Percentiles rank a stretch among this genome's conserved stretches.
These are phyloP conservation scores for Geotrypetes seraphini DNA, from an alignment of 2,797 vertebrate genomes.

Conservation along the genomic window DNA sequence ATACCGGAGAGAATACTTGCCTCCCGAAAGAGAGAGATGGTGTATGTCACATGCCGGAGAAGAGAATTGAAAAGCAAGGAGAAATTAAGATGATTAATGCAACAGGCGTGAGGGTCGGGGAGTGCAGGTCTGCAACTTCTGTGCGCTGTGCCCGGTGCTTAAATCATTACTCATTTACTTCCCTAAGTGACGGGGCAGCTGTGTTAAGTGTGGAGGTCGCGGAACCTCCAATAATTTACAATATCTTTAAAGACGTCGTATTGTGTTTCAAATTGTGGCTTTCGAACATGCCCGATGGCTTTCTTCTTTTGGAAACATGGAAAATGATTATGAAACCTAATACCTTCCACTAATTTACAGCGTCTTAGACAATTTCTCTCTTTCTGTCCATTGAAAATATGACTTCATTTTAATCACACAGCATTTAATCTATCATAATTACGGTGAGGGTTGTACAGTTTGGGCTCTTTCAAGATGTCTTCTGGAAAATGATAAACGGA, in stretches of 20 bases:
- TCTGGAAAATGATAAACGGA: no score
- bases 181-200: not conserved
- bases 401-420: not conserved
- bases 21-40: constrained; percentile 29
- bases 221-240: not conserved
- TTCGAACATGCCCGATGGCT: constrained; percentile 2
- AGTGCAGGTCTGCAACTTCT: constrained; percentile 27
- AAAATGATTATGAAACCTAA: constrained; percentile 1
- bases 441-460: no score
- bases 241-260: not conserved
- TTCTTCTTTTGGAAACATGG: not conserved
- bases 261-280: constrained; percentile 3
- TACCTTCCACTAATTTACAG: not conserved
- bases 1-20: constrained; percentile 38
- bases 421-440: no score
- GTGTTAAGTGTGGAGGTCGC: not conserved
- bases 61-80: constrained; percentile 11
- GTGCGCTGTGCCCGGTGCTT: constrained; percentile 10
- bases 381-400: accelerated
- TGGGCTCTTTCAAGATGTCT: no score
- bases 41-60: constrained; percentile 23
- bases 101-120: constrained; percentile 19
- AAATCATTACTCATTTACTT: constrained; percentile 19
- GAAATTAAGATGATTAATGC: constrained; percentile 29
- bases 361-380: not conserved